These are phyloP conservation scores for Phataginus tricuspis DNA, from an alignment of 2,797 vertebrate species.

Conservation along the genomic window DNA sequence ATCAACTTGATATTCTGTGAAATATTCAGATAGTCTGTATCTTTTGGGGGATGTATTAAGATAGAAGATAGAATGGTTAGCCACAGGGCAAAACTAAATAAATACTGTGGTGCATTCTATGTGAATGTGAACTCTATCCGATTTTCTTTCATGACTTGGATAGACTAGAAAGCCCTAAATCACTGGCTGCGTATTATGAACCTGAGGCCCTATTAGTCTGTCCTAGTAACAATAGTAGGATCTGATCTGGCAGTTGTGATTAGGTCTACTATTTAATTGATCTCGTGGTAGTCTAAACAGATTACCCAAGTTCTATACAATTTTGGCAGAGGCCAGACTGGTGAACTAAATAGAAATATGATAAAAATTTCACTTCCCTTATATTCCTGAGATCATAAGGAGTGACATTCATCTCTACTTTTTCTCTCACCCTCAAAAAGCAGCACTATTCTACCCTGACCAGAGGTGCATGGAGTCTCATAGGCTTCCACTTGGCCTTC, in stretches of 20 bases:
- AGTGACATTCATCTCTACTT: background rate
- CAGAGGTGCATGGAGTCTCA: background rate
- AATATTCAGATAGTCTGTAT: background rate
- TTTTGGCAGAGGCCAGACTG: background rate
- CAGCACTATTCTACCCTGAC: background rate
- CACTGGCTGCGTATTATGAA: background rate
- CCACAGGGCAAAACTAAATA: background rate
- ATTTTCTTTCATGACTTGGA: background rate
- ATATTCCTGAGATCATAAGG: background rate
- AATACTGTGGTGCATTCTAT: background rate
- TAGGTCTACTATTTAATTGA: background rate
- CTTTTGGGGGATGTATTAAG: background rate
- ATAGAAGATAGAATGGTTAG: background rate
- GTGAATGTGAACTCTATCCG: background rate
- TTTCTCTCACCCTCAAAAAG: background rate
- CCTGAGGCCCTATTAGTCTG: background rate
- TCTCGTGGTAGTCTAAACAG: background rate
- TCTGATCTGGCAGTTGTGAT: background rate
- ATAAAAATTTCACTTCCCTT: background rate
- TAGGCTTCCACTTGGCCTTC: background rate
- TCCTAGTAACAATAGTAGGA: background rate
- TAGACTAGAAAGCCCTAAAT: background rate
- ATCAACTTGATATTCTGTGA: background rate
- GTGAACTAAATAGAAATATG: background rate
- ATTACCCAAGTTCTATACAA: background rate